Evolutionary conservation across 2,888 invertebrate species (phyloP).

Genomic region (Athripsodes cinereus): DNA sequence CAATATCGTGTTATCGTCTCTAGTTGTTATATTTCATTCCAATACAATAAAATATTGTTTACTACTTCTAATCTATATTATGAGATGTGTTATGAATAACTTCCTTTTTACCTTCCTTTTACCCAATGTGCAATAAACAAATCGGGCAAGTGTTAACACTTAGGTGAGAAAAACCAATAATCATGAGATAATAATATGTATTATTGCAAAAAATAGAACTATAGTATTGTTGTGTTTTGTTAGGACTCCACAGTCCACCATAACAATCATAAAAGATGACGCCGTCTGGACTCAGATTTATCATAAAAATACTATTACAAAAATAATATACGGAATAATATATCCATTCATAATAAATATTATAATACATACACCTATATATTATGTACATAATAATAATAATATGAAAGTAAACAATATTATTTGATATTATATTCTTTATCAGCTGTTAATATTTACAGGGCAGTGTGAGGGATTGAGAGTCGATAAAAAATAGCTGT

Average conservation of each 20-base stretch:
- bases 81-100: too few relatives aligned
- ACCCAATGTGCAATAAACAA: not conserved
- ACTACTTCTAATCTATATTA: too few relatives aligned
- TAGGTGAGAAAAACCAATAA: not conserved
- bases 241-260: not conserved
- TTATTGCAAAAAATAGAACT: not conserved
- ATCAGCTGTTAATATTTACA: not conserved
- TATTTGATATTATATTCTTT: not conserved
- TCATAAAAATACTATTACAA: not conserved
- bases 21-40: too few relatives aligned
- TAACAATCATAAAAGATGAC: not conserved
- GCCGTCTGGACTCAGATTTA: not conserved
- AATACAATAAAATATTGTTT: too few relatives aligned
- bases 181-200: not conserved
- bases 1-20: too few relatives aligned
- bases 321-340: not conserved
- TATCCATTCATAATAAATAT: not conserved
- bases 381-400: too few relatives aligned
- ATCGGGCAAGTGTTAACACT: not conserved
- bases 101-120: too few relatives aligned
- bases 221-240: not conserved
- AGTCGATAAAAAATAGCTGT: too few relatives aligned
- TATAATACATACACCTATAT: too few relatives aligned
- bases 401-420: not conserved
- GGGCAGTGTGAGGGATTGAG: not conserved